A percentile compares a stretch with the other conserved stretches of the same genome.
Evolutionary conservation across 2,113 vertebrate species (phyloP).

Genomic region (Thalassoma bifasciatum): DNA sequence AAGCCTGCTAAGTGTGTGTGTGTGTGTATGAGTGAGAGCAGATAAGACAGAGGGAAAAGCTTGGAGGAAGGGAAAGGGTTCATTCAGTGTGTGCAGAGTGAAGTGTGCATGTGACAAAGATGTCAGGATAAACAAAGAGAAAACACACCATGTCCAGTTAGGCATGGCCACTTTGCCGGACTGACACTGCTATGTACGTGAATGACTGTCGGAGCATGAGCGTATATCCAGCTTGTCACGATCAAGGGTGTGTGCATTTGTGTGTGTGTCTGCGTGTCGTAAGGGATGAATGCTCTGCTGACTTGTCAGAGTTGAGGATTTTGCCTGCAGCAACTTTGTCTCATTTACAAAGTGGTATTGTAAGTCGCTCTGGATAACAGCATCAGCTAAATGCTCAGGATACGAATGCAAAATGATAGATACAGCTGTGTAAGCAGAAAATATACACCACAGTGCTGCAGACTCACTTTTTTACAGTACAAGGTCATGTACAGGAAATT

Average conservation of each 20-base stretch:
- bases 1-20: background rate
- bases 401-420: constrained; percentile 37
- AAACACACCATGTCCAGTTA: constrained; percentile 47
- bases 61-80: background rate
- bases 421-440: constrained; percentile 49
- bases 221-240: constrained; percentile 42
- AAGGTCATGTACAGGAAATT: background rate
- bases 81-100: background rate
- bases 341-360: constrained; percentile 61
- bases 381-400: constrained; percentile 52
- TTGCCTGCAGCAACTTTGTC: constrained; percentile 58
- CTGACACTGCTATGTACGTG: constrained; percentile 7
- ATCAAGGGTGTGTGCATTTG: constrained; percentile 34
- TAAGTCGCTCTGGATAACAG: constrained; percentile 49
- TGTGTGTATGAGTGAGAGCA: background rate
- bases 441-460: background rate
- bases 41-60: background rate
- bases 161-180: constrained; percentile 43
- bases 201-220: constrained; percentile 36
- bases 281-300: constrained; percentile 65
- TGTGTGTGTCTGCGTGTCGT: constrained; percentile 14
- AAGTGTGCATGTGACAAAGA: constrained; percentile 6
- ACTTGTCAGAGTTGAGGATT: constrained; percentile 69
- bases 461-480: constrained; percentile 12
- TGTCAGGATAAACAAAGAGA: constrained; percentile 45